phyloP scores from a whole-genome alignment of 1,140 invertebrate genomes.

The Paracyclopina nana region DNA sequence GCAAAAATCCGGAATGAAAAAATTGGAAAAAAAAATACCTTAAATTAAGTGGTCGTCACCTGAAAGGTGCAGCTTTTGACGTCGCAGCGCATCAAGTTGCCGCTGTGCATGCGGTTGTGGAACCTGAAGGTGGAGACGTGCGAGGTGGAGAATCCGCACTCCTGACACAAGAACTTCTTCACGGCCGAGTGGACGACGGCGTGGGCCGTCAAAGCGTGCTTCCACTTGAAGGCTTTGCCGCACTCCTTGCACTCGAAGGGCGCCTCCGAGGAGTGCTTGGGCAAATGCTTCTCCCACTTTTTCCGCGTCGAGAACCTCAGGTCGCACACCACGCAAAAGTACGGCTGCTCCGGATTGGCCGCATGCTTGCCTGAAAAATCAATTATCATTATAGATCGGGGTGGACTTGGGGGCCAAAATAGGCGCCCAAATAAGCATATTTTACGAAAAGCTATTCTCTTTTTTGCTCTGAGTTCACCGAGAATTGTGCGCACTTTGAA shows the following conservation, averaged over 20 bases:
- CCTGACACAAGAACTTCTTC: conserved; percentile 38
- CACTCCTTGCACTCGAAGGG: conserved; percentile 37
- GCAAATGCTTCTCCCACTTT: conserved; percentile 31
- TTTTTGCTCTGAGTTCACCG: no score
- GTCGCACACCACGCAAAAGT: conserved; percentile 34
- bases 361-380: no score
- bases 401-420: no score
- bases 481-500: no score
- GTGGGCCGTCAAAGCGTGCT: conserved; percentile 37
- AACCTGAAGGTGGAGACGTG: conserved; percentile 37
- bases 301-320: conserved; percentile 32
- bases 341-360: conserved; percentile 23
- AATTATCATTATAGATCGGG: no score
- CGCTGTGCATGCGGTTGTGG: conserved; percentile 34
- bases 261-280: conserved; percentile 34
- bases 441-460: no score
- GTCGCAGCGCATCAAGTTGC: conserved; percentile 33
- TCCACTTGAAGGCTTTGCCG: conserved; percentile 40
- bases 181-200: conserved; percentile 33
- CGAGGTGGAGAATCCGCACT: conserved; percentile 37
- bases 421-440: no score
- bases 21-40: no score
- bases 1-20: no score
- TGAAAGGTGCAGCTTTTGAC: conserved; percentile 30
- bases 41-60: no score